phyloP scores from a whole-genome alignment of 2,888 invertebrate species.

The Brachycybe producta region DNA sequence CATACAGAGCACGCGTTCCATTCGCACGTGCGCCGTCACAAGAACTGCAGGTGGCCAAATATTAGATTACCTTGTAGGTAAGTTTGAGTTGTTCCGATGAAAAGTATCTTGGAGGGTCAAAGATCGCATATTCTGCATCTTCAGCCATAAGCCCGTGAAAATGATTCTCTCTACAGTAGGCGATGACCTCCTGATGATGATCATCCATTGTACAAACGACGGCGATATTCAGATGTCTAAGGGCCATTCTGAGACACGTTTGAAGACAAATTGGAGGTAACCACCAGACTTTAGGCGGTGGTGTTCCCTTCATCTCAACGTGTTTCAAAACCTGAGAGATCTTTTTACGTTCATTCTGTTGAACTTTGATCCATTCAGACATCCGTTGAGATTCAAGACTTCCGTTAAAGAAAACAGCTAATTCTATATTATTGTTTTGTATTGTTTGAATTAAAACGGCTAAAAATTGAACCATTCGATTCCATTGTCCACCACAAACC shows the following conservation, averaged over 20 bases:
- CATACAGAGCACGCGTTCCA: no score
- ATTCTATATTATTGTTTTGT: slow-evolving; percentile 53
- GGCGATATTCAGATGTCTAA: slow-evolving; percentile 67
- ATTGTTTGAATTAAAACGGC: slow-evolving; percentile 64
- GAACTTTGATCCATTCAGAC: slow-evolving; percentile 59
- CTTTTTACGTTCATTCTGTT: slow-evolving; percentile 57
- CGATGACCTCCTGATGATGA: slow-evolving; percentile 83
- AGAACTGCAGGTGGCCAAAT: no score
- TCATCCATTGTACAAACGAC: slow-evolving; percentile 82
- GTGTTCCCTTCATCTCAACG: slow-evolving; percentile 69
- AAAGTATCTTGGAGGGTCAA: slow-evolving; percentile 80
- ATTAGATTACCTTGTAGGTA: slow-evolving; percentile 63
- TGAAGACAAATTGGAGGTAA: slow-evolving; percentile 70
- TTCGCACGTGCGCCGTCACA: no score
- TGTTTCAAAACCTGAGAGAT: slow-evolving; percentile 69
- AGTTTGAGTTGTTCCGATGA: slow-evolving; percentile 77
- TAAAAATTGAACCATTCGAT: slow-evolving; percentile 76
- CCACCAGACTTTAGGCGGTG: slow-evolving; percentile 87
- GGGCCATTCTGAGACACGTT: slow-evolving; percentile 67
- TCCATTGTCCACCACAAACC: slow-evolving; percentile 93
- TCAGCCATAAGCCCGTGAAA: slow-evolving; percentile 76
- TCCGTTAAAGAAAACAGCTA: slow-evolving; percentile 81
- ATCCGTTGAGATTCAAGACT: slow-evolving; percentile 54
- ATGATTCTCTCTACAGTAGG: slow-evolving; percentile 70
- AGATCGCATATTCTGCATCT: slow-evolving; percentile 75